Conservation (phyloP, 2,113 vertebrate genomes). For the Cavia aperea region DNA sequence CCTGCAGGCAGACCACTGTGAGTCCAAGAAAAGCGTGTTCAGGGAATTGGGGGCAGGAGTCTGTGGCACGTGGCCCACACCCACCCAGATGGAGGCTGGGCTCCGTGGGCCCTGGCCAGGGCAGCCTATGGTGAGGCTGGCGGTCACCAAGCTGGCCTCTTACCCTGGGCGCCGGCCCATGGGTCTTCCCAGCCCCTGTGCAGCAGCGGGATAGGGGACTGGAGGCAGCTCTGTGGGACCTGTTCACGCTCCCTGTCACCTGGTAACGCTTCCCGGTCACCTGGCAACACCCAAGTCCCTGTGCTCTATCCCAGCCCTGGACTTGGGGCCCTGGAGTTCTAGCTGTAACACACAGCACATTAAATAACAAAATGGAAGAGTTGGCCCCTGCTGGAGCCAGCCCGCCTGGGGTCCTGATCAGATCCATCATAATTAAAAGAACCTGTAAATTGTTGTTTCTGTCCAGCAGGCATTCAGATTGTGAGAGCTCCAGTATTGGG, state of each 20-base stretch:
- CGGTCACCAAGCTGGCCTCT: not conserved
- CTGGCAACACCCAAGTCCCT: not conserved
- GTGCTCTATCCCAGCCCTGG: not conserved
- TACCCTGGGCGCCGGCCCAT: not conserved
- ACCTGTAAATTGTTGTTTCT: not conserved
- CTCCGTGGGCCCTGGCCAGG: not conserved
- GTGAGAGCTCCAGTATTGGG: not conserved
- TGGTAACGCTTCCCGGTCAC: not conserved
- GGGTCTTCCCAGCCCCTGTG: not conserved
- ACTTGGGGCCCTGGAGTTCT: accelerated
- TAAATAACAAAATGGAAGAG: not conserved
- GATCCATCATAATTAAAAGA: not conserved
- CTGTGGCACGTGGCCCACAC: not conserved
- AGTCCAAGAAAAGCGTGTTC: not conserved
- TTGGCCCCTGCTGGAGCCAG: not conserved
- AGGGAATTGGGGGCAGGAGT: too few species aligned
- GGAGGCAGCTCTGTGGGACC: not conserved
- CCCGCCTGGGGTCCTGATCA: not conserved
- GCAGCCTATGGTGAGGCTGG: not conserved
- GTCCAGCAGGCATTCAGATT: not conserved
- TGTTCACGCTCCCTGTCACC: not conserved
- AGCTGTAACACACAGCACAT: accelerated
- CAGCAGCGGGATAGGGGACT: not conserved
- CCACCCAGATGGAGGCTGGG: not conserved
- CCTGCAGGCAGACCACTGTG: not conserved